A percentile compares a stretch with the other conserved stretches of the same genome.
phyloP scores from a whole-genome alignment of 2,888 invertebrate species.

The Erebia epiphron region DNA sequence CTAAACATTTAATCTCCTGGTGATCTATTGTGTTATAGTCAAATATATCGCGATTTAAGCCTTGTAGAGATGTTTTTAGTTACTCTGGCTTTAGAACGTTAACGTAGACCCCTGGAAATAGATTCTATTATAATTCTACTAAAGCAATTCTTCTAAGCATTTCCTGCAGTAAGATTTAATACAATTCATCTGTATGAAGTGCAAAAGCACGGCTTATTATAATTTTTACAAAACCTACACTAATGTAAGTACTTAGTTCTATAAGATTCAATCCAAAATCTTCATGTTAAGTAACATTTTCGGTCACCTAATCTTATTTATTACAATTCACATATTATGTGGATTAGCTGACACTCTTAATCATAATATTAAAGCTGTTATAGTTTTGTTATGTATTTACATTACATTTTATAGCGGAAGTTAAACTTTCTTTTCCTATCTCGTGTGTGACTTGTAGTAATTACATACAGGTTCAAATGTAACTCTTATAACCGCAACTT shows the following conservation, averaged over 20 bases:
- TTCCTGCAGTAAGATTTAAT: too few species aligned
- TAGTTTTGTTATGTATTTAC: constrained; percentile 32
- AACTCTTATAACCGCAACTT: not conserved
- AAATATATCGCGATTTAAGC: too few species aligned
- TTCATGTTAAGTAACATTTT: constrained; percentile 30
- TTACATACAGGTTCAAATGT: not conserved
- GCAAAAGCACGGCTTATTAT: too few species aligned
- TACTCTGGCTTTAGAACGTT: not conserved
- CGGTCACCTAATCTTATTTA: constrained; percentile 17
- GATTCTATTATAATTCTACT: too few species aligned
- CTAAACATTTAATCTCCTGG: too few species aligned
- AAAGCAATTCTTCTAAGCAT: too few species aligned
- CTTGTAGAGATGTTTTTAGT: not conserved
- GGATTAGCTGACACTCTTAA: constrained; percentile 34
- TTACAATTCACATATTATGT: constrained; percentile 32
- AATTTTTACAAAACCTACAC: not conserved
- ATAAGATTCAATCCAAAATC: not conserved
- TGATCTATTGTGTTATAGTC: too few species aligned
- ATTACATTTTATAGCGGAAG: constrained; percentile 33
- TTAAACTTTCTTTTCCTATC: constrained; percentile 34
- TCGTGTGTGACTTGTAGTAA: not conserved
- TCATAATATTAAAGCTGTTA: constrained; percentile 34
- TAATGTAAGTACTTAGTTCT: not conserved
- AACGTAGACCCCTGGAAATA: not conserved
- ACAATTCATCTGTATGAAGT: too few species aligned